These are phyloP conservation scores for Phortica variegata DNA, from an alignment of 1,140 invertebrate genomes.

Conservation along the genomic window DNA sequence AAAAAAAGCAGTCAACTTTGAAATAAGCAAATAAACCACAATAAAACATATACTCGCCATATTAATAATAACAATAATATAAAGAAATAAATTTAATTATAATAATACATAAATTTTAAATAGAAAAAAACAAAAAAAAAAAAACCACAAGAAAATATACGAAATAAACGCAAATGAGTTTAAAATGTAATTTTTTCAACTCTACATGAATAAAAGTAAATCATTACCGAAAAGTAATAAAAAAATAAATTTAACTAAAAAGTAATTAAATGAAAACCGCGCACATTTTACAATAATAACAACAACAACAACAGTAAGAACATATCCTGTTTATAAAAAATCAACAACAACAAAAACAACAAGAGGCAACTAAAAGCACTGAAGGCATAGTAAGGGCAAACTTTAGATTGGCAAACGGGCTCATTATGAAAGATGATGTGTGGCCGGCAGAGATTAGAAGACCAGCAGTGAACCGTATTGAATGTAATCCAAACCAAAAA, in stretches of 20 bases:
- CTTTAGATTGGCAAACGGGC: no score
- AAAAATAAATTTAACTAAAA: conserved; percentile 30
- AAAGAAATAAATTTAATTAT: no score
- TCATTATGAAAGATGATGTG: conserved; percentile 54
- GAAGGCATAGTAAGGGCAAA: no score
- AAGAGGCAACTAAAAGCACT: conserved; percentile 15
- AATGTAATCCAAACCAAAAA: no score
- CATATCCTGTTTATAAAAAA: no score
- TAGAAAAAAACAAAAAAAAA: conserved; percentile 11
- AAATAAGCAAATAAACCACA: conserved; percentile 32
- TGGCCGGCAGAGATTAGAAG: no score
- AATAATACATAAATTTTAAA: conserved; percentile 9
- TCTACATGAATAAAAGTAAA: conserved; percentile 8
- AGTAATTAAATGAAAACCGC: no score
- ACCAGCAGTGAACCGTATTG: no score
- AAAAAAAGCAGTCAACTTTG: background rate
- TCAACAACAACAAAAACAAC: conserved; percentile 28
- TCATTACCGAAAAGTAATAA: conserved; percentile 5
- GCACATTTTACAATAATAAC: no score
- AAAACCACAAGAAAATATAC: conserved; percentile 12
- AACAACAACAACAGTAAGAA: conserved; percentile 20
- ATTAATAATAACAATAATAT: conserved; percentile 29
- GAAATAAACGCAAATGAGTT: conserved; percentile 14
- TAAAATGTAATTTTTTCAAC: no score
- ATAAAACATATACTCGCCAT: conserved; percentile 52